phyloP scores from a whole-genome alignment of 2,888 invertebrate genomes.

The Unio delphinus region DNA sequence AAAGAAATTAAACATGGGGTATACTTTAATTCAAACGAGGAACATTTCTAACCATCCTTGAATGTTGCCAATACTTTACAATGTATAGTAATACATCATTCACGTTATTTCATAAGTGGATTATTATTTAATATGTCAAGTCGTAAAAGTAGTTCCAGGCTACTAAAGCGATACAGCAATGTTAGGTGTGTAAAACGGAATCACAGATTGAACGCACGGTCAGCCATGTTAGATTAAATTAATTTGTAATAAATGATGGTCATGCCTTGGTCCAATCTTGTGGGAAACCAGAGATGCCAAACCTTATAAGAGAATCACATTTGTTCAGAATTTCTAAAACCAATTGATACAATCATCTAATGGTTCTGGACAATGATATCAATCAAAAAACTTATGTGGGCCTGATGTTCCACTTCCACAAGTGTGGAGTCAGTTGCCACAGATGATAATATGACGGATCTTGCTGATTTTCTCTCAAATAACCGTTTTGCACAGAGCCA shows the following conservation, averaged over 20 bases:
- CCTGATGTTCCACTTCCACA: constrained; percentile 11
- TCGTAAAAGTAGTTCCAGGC: too few species aligned
- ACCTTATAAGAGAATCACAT: constrained; percentile 21
- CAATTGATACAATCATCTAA: constrained; percentile 17
- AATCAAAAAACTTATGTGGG: not conserved
- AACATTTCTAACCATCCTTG: too few species aligned
- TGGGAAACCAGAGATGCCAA: constrained; percentile 12
- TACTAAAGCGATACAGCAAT: too few species aligned
- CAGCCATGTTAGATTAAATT: too few species aligned
- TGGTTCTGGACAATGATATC: constrained; percentile 1
- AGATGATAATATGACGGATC: constrained; percentile 18
- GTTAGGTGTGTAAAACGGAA: too few species aligned
- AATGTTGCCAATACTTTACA: too few species aligned
- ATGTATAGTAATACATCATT: too few species aligned
- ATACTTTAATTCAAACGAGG: too few species aligned
- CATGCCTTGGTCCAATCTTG: constrained; percentile 20
- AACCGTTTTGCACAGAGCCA: not conserved
- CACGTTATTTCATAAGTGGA: too few species aligned
- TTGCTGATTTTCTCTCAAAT: constrained; percentile 10
- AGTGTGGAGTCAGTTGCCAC: constrained; percentile 13
- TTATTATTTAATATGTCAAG: too few species aligned
- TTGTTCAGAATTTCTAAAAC: constrained; percentile 13
- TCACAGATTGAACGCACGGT: too few species aligned
- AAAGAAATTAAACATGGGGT: too few species aligned
- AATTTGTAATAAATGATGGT: constrained; percentile 14